phyloP scores from a whole-genome alignment of 2,113 vertebrate genomes.

The Protobothrops flavoviridis region DNA sequence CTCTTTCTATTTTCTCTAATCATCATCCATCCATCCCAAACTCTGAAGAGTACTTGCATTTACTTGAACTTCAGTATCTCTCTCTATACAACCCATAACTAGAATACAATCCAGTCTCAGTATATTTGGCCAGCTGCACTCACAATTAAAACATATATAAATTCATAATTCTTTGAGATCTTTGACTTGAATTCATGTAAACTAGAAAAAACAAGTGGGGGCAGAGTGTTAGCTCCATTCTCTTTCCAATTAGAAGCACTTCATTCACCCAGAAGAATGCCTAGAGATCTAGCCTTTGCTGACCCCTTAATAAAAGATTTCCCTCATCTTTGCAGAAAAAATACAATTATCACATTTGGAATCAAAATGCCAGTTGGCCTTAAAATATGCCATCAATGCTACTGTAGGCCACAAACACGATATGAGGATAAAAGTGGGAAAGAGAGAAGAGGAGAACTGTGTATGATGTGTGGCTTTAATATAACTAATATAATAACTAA shows the following conservation, averaged over 20 bases:
- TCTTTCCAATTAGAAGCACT: background rate
- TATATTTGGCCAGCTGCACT: background rate
- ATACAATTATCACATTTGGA: background rate
- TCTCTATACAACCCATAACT: background rate
- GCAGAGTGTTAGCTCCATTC: background rate
- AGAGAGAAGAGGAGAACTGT: background rate
- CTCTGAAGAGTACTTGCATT: background rate
- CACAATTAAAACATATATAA: background rate
- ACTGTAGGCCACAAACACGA: background rate
- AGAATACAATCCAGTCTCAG: background rate
- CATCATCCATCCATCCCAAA: background rate
- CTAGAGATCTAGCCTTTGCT: background rate
- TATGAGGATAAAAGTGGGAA: background rate
- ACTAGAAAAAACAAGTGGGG: background rate
- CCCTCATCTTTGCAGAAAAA: background rate
- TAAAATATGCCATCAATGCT: background rate
- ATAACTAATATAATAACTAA: background rate
- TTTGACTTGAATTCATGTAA: background rate
- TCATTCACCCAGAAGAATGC: background rate
- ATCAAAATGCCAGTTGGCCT: background rate
- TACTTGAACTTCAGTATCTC: background rate
- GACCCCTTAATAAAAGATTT: background rate
- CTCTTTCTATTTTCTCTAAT: background rate
- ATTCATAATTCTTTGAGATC: background rate
- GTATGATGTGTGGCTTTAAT: background rate